These are phyloP conservation scores for Eucera pruinosa DNA, from an alignment of 2,888 invertebrate species.

Conservation along the genomic window DNA sequence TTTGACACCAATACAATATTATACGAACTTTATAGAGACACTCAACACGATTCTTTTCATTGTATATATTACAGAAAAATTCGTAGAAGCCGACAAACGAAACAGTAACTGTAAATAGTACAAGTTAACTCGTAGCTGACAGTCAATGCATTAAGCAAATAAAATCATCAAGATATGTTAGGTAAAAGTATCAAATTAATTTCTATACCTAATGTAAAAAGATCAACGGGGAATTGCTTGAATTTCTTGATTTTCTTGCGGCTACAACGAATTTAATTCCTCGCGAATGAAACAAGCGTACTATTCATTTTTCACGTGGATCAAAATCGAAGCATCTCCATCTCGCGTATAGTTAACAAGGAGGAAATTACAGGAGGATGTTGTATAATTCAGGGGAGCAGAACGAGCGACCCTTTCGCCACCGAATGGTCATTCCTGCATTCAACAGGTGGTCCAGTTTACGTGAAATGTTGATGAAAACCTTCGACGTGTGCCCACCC, in stretches of 20 bases:
- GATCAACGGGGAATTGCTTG: not conserved
- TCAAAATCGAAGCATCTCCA: conserved; percentile 45
- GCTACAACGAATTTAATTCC: not conserved
- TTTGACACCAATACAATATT: too few species aligned
- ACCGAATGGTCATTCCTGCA: conserved; percentile 72
- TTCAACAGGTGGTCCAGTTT: conserved; percentile 78
- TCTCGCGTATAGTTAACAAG: conserved; percentile 57
- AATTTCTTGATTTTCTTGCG: not conserved
- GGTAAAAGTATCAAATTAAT: too few species aligned
- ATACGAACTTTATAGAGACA: too few species aligned
- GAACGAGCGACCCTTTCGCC: conserved; percentile 70
- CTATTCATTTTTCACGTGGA: conserved; percentile 20
- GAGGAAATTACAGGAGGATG: conserved; percentile 66
- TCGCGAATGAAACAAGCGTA: not conserved
- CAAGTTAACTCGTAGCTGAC: too few species aligned
- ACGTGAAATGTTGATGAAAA: conserved; percentile 77
- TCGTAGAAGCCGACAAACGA: too few species aligned
- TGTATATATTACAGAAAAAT: too few species aligned
- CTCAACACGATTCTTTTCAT: too few species aligned
- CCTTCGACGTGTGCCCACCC: conserved; percentile 59
- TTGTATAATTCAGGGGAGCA: conserved; percentile 74
- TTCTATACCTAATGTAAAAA: not conserved
- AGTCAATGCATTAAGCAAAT: too few species aligned
- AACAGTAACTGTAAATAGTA: too few species aligned
- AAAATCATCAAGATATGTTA: too few species aligned